Evolutionary conservation across 2,888 invertebrate species (phyloP).

Genomic region (Gerris lacustris): DNA sequence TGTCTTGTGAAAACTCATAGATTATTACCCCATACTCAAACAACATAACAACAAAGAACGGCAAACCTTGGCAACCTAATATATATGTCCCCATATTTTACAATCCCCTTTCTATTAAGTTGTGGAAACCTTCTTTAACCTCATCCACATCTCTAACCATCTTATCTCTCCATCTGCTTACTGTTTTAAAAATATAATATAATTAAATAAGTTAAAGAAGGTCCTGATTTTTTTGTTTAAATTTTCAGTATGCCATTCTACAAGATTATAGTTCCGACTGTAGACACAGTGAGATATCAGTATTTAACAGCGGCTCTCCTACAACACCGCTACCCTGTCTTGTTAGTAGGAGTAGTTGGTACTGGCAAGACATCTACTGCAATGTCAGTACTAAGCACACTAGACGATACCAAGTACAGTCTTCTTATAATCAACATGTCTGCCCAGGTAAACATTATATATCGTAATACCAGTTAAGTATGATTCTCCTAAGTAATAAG

Average conservation of each 20-base stretch:
- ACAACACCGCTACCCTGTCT: slow-evolving; percentile 52
- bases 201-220: no score
- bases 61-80: no score
- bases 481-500: no score
- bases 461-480: no score
- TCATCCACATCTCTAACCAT: not conserved
- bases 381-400: slow-evolving; percentile 42
- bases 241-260: slow-evolving; percentile 58
- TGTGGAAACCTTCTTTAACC: no score
- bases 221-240: not conserved
- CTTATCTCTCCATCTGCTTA: no score
- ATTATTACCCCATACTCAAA: no score
- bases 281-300: slow-evolving; percentile 76
- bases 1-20: no score
- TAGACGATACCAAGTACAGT: slow-evolving; percentile 48
- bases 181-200: no score
- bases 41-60: no score
- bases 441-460: slow-evolving; percentile 47
- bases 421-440: slow-evolving; percentile 74
- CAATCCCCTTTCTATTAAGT: not conserved
- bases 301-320: slow-evolving; percentile 56
- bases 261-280: slow-evolving; percentile 73
- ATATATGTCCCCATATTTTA: no score
- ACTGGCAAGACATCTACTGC: slow-evolving; percentile 75
- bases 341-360: slow-evolving; percentile 75